phyloP scores from a whole-genome alignment of 2,888 invertebrate species.

The Merodon equestris region DNA sequence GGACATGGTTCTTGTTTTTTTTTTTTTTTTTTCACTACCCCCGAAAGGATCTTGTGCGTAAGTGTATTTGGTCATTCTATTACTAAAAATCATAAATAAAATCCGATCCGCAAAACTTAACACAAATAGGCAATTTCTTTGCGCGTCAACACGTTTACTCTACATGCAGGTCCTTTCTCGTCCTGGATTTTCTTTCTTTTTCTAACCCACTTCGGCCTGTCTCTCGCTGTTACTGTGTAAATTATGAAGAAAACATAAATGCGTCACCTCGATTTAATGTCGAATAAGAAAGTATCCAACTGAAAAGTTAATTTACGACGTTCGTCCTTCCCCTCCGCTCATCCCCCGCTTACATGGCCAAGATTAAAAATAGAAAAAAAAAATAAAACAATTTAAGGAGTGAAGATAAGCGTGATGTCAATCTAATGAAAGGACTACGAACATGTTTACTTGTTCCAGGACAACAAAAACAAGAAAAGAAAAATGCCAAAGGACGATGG shows the following conservation, averaged over 20 bases:
- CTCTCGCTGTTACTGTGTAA: too few relatives aligned
- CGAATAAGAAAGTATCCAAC: constrained; percentile 48
- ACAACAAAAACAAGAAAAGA: constrained; percentile 23
- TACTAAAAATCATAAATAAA: constrained; percentile 36
- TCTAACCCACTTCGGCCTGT: too few relatives aligned
- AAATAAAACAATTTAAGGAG: too few relatives aligned
- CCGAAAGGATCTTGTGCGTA: background rate
- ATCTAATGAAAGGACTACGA: constrained; percentile 28
- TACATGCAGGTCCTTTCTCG: too few relatives aligned
- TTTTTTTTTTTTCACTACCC: background rate
- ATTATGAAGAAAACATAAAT: constrained; percentile 62
- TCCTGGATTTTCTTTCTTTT: too few relatives aligned
- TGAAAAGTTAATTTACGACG: constrained; percentile 62
- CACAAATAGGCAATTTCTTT: constrained; percentile 54
- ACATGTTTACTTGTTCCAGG: constrained; percentile 47
- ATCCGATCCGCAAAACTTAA: constrained; percentile 38
- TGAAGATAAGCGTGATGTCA: constrained; percentile 10
- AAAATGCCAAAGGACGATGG: constrained; percentile 11
- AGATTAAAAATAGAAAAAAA: too few relatives aligned
- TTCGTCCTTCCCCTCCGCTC: constrained; percentile 1
- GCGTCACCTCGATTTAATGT: constrained; percentile 52
- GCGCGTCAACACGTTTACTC: constrained; percentile 48
- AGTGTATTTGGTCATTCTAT: constrained; percentile 3
- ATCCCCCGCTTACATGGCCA: too few relatives aligned
- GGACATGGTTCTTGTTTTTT: too few relatives aligned